Percentiles rank a stretch among this genome's conserved stretches.
Evolutionary conservation across 2,113 vertebrate species (phyloP).

Genomic region (Oncorhynchus tshawytscha): DNA sequence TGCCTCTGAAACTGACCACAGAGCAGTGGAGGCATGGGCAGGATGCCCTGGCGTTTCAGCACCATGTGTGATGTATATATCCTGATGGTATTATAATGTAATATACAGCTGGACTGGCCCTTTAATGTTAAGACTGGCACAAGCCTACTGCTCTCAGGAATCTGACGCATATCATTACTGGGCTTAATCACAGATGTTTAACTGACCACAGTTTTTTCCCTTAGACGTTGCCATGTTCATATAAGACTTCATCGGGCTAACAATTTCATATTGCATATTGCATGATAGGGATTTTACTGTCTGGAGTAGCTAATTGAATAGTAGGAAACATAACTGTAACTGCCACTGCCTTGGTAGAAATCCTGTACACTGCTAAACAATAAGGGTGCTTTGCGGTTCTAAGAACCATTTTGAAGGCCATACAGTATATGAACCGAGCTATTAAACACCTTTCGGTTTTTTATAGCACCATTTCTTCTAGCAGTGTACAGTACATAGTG

Average conservation of each 20-base stretch:
- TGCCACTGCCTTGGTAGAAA: background rate
- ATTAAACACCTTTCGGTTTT: no score
- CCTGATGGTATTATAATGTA: slow-evolving; percentile 24
- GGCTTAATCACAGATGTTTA: background rate
- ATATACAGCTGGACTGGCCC: slow-evolving; percentile 23
- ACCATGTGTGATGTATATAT: slow-evolving; percentile 15
- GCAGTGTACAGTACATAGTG: no score
- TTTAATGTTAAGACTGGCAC: slow-evolving; percentile 10
- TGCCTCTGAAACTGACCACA: slow-evolving; percentile 23
- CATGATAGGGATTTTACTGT: background rate
- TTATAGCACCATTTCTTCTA: no score
- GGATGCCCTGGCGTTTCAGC: slow-evolving; percentile 31
- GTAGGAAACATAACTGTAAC: background rate
- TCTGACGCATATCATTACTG: slow-evolving; percentile 13
- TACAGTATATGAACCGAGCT: no score
- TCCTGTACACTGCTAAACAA: no score
- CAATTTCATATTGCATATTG: background rate
- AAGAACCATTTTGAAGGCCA: no score
- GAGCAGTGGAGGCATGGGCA: slow-evolving; percentile 29
- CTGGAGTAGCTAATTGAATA: background rate
- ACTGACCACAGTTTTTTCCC: background rate
- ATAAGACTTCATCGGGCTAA: slow-evolving; percentile 9
- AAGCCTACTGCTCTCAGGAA: background rate
- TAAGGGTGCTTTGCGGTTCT: no score
- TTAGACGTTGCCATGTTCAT: no score